A percentile compares a stretch with the other conserved stretches of the same genome.
These are phyloP conservation scores for Platichthys flesus DNA, from an alignment of 2,113 vertebrate species.

Conservation along the genomic window DNA sequence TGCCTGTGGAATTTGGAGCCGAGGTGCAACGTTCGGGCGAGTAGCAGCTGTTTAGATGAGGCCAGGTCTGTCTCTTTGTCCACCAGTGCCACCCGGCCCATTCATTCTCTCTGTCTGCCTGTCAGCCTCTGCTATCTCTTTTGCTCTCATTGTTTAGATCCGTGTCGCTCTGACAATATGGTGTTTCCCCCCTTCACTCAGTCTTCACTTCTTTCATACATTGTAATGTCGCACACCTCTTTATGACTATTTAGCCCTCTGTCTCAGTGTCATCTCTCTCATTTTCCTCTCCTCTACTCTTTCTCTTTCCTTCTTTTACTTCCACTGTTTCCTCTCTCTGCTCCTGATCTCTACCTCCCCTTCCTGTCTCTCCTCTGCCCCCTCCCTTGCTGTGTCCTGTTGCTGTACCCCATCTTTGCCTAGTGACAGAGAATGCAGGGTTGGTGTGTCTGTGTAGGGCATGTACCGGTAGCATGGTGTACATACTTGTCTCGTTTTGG, in stretches of 20 bases:
- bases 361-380: slow-evolving; percentile 25
- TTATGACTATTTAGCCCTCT: not conserved
- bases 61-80: slow-evolving; percentile 69
- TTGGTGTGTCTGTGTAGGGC: slow-evolving; percentile 4
- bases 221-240: not conserved
- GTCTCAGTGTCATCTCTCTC: too few relatives aligned
- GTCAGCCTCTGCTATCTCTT: slow-evolving; percentile 21
- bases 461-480: not conserved
- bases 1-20: slow-evolving; percentile 79
- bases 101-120: slow-evolving; percentile 4
- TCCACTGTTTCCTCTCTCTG: slow-evolving; percentile 24
- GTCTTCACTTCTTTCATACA: slow-evolving; percentile 10
- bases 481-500: not conserved
- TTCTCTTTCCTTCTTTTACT: slow-evolving; percentile 18
- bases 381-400: not conserved
- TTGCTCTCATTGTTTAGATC: slow-evolving; percentile 30
- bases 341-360: slow-evolving; percentile 15
- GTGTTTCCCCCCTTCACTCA: not conserved
- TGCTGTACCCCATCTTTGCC: slow-evolving; percentile 66
- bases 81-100: slow-evolving; percentile 8
- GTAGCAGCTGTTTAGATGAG: slow-evolving; percentile 76
- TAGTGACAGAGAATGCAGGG: slow-evolving; percentile 49
- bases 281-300: not conserved
- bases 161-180: not conserved
- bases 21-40: slow-evolving; percentile 74